phyloP scores from a whole-genome alignment of 2,888 invertebrate species.

The Zygothrica quintamaculata region DNA sequence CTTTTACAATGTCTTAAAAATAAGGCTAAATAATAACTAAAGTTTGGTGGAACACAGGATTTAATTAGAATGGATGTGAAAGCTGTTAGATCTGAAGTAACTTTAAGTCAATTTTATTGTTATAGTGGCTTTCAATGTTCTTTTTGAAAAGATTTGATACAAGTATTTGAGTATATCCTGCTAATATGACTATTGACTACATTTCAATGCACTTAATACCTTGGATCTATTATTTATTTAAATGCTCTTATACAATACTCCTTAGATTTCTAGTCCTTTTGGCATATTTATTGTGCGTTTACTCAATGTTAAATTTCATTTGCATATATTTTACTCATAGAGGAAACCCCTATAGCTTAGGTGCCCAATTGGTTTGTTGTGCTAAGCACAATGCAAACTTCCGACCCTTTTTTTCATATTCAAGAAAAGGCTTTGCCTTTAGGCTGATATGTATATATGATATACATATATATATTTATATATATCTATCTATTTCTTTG shows the following conservation, averaged over 20 bases:
- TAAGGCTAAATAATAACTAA: not conserved
- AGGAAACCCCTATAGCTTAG: constrained; percentile 43
- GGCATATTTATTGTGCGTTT: constrained; percentile 43
- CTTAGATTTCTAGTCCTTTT: constrained; percentile 18
- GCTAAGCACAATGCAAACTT: constrained; percentile 56
- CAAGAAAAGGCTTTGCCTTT: constrained; percentile 23
- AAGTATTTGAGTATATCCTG: not conserved
- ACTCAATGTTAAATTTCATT: constrained; percentile 62
- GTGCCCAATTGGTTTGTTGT: constrained; percentile 64
- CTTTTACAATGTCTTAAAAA: not conserved
- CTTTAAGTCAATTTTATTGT: not conserved
- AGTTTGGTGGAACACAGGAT: not conserved
- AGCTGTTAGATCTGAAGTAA: no score
- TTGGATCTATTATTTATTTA: constrained; percentile 61
- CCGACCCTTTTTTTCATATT: constrained; percentile 53
- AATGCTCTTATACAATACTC: constrained; percentile 41
- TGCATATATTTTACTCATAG: constrained; percentile 50
- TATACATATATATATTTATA: not conserved
- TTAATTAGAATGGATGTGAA: no score
- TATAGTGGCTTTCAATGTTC: not conserved
- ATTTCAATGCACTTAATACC: constrained; percentile 47
- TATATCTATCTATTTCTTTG: not conserved
- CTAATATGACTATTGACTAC: constrained; percentile 47
- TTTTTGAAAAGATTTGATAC: not conserved
- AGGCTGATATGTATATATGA: constrained; percentile 37